Evolutionary conservation across 2,797 vertebrate genomes (phyloP), one percentile per base, ranked within the genome.

Genomic region (Triplophysa yarkandensis): DNA sequence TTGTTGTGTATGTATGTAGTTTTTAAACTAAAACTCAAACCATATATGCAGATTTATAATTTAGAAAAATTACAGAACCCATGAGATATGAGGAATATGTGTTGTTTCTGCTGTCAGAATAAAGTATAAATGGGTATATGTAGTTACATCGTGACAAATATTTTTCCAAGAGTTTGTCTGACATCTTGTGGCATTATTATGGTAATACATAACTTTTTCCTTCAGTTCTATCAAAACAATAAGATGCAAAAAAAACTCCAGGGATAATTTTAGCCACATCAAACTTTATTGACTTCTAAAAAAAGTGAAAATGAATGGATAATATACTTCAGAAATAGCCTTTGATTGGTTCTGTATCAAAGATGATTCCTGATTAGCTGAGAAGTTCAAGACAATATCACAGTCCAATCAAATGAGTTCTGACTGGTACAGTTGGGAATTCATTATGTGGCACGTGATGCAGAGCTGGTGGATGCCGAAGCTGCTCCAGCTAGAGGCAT

Each of bases 401-500:
- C 27, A 14, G 17, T 28, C 21, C 13, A 21, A 64, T 34, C 16
- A 30, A 39, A 60, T 13, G 8, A 39, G 30, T 32, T 48, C 68
- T 48, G 23, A 60, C 36, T 23, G 28, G 54, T 52, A 21, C 30
- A 7, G 4, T 11, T 3, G 64, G 44, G 3, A 3, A 16, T n/a
- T 27, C 32, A 9, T 62, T 79, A 77, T 61, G 68, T 80, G 36
- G 82, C 82, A 8, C 85, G 82, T 69, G 80, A 39, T 34, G 83
- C 30, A 16, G 55, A 16, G 50, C 7, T 77, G 61, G 17, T 76
- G 21, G 71, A 41, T 44, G 9, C 2, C 0, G 74, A 16, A 28
- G 77, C 21, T 58, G 61, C 71, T 13, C 62, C 61, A 4, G 77
- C 32, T 32, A 69, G 62, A 19, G 87, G 71, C 89, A 89, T 90